phyloP scores from a whole-genome alignment of 64 coral and sea anemone genomes.

The Cladopsammia gracilis region DNA sequence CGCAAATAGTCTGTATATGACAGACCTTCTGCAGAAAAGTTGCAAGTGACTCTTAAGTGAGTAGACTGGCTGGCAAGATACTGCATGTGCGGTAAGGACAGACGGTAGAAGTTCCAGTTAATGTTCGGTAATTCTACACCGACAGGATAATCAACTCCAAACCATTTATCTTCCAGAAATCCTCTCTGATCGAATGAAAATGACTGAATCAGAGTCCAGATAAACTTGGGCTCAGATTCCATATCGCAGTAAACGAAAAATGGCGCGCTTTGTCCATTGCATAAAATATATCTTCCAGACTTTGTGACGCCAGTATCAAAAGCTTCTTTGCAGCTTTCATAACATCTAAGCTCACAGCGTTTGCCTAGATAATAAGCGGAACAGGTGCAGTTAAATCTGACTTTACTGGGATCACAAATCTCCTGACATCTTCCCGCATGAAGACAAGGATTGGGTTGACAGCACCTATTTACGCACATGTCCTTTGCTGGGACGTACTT shows the following conservation, averaged over 20 bases:
- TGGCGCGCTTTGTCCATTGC: not conserved
- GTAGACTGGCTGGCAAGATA: not conserved
- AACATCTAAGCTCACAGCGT: not conserved
- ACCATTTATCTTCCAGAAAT: not conserved
- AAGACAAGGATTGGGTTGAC: not conserved
- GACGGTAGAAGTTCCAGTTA: not conserved
- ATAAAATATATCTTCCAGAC: not conserved
- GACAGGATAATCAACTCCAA: not conserved
- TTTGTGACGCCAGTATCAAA: not conserved
- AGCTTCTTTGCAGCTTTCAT: not conserved
- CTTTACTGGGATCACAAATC: not conserved
- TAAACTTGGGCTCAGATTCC: not conserved
- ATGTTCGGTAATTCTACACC: too few species aligned
- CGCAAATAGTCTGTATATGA: not conserved
- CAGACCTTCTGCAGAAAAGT: not conserved
- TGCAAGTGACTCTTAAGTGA: not conserved
- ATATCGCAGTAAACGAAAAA: slow-evolving; percentile 6
- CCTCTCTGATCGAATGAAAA: not conserved
- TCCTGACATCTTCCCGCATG: not conserved
- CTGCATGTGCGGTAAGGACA: not conserved
- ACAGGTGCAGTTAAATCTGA: not conserved
- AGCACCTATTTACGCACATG: not conserved
- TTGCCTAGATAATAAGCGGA: not conserved
- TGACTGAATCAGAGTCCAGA: not conserved
- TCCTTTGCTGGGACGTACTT: not conserved